phyloP scores from a whole-genome alignment of 2,113 vertebrate species.

The Numida meleagris region DNA sequence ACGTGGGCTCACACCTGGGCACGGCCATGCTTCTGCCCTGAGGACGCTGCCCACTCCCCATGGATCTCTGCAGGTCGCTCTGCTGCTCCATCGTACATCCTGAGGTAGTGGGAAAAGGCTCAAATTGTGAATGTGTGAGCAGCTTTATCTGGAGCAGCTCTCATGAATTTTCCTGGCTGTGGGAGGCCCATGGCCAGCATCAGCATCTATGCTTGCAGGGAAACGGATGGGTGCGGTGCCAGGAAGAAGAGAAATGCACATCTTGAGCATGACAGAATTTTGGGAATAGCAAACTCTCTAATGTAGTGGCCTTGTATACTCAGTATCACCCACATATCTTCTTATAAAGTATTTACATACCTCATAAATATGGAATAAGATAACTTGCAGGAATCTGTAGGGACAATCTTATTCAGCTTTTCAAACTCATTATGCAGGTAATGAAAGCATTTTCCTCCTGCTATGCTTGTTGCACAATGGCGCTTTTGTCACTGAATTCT shows the following conservation, averaged over 20 bases:
- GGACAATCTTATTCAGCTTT: background rate
- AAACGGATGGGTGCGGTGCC: accelerated
- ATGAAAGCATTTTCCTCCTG: background rate
- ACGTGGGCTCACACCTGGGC: background rate
- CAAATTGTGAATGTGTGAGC: background rate
- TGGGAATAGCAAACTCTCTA: background rate
- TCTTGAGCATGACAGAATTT: accelerated
- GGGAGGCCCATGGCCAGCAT: accelerated
- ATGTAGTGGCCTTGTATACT: accelerated
- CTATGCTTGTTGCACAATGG: background rate
- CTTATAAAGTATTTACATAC: background rate
- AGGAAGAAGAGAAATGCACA: background rate
- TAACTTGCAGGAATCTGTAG: background rate
- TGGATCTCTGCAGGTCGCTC: background rate
- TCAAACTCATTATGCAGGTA: background rate
- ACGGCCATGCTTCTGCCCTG: too few relatives aligned
- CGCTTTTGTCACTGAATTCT: background rate
- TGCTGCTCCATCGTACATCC: accelerated
- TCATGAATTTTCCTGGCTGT: accelerated
- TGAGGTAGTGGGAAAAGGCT: background rate
- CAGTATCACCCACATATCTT: background rate
- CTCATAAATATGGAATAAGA: background rate
- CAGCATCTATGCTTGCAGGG: accelerated
- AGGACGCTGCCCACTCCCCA: too few relatives aligned
- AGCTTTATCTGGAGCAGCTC: background rate